Conservation (phyloP, 2,797 vertebrate genomes). For the Rhynchotus rufescens region DNA sequence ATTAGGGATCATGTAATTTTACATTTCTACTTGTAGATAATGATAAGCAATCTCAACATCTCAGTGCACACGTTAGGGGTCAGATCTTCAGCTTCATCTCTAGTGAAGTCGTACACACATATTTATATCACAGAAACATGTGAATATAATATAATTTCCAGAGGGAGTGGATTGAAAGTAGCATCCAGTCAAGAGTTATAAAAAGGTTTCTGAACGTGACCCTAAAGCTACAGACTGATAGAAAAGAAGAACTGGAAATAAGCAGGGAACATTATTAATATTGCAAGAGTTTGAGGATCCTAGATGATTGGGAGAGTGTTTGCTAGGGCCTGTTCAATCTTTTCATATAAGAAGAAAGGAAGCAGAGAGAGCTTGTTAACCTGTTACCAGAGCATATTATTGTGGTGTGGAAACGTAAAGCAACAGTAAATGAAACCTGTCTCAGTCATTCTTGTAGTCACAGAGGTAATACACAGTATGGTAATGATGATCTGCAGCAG, state of each 20-base stretch:
- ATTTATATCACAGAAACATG: neutral
- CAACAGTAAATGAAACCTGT: constrained; percentile 1
- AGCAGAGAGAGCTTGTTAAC: neutral
- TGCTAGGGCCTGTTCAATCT: neutral
- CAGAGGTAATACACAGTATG: neutral
- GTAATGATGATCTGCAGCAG: neutral
- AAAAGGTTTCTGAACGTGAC: neutral
- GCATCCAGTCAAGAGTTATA: neutral
- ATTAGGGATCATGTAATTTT: neutral
- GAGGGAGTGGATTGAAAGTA: neutral
- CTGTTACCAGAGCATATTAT: neutral
- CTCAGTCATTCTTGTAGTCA: neutral
- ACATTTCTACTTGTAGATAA: neutral
- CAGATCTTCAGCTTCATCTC: neutral
- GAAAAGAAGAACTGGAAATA: neutral
- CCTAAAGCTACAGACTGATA: neutral
- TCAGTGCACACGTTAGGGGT: neutral
- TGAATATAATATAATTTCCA: neutral
- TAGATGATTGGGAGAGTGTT: neutral
- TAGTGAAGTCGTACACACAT: neutral
- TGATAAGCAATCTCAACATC: neutral
- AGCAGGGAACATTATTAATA: neutral
- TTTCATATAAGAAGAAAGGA: neutral
- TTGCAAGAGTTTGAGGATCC: neutral
- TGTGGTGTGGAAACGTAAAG: neutral